Conservation (phyloP, 1,140 invertebrate species). For the Platyscapa corneri region DNA sequence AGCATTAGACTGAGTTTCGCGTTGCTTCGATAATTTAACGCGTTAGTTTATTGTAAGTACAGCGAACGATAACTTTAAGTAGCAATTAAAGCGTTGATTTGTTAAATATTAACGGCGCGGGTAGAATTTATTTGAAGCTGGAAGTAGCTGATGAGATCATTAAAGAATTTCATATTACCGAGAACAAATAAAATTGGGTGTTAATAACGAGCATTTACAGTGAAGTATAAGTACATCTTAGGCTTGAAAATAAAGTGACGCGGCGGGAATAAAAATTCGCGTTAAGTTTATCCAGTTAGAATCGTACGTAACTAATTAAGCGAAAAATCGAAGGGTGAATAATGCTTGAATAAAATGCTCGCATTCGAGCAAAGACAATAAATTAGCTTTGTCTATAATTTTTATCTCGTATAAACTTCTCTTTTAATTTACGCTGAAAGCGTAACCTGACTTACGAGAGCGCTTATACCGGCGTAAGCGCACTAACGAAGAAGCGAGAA, state of each 20-base stretch:
- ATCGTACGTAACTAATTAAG: not conserved
- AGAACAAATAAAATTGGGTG: not conserved
- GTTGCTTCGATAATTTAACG: not conserved
- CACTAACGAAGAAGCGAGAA: slow-evolving; percentile 34
- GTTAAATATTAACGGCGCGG: not conserved
- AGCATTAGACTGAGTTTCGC: not conserved
- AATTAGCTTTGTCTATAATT: not conserved
- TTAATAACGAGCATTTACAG: not conserved
- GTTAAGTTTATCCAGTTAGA: not conserved
- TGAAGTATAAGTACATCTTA: not conserved
- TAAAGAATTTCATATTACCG: not conserved
- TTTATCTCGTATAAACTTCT: not conserved
- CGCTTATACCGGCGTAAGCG: not conserved
- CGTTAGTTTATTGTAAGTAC: not conserved
- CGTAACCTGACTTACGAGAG: not conserved
- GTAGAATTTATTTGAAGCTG: not conserved
- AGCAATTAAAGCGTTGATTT: slow-evolving; percentile 14
- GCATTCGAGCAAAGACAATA: not conserved
- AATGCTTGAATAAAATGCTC: not conserved
- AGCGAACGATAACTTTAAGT: not conserved
- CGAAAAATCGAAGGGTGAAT: not conserved
- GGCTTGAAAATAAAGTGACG: too few relatives aligned
- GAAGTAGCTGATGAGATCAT: slow-evolving; percentile 1
- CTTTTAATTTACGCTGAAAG: slow-evolving; percentile 22
- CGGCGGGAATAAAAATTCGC: too few relatives aligned